Percentiles rank a stretch among this genome's conserved stretches.
These are phyloP conservation scores for Acronicta aceris DNA, from an alignment of 2,888 invertebrate species.

Conservation along the genomic window DNA sequence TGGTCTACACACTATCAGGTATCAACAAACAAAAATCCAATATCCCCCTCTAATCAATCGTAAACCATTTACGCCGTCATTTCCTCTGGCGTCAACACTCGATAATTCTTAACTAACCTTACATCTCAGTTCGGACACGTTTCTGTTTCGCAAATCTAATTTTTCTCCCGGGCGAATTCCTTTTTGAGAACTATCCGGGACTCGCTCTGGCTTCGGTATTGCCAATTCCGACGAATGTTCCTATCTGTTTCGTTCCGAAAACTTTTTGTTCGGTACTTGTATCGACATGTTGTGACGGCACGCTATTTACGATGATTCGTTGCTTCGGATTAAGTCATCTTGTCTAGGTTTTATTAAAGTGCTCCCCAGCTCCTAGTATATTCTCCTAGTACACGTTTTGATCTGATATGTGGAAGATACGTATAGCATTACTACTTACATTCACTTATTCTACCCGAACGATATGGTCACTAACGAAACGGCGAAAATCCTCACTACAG, in stretches of 20 bases:
- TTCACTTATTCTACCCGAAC: too few relatives aligned
- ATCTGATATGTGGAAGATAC: too few relatives aligned
- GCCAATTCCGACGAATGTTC: slow-evolving; percentile 74
- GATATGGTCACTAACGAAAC: too few relatives aligned
- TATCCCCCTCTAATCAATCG: slow-evolving; percentile 50
- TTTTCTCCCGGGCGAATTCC: slow-evolving; percentile 79
- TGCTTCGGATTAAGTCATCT: slow-evolving; percentile 31
- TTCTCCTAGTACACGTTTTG: background rate
- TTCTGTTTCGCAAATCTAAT: slow-evolving; percentile 86
- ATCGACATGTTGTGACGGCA: slow-evolving; percentile 42
- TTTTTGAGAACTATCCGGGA: slow-evolving; percentile 80
- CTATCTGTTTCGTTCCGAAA: slow-evolving; percentile 52
- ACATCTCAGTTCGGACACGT: slow-evolving; percentile 73
- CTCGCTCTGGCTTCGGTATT: slow-evolving; percentile 72
- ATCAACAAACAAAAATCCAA: slow-evolving; percentile 39
- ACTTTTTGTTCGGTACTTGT: slow-evolving; percentile 53
- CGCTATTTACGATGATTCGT: slow-evolving; percentile 47
- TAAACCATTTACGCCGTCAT: slow-evolving; percentile 52
- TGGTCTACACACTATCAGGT: background rate
- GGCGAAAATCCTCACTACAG: too few relatives aligned
- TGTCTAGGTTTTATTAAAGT: background rate
- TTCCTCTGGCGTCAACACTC: slow-evolving; percentile 49
- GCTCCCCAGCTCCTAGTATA: background rate
- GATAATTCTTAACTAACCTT: slow-evolving; percentile 57
- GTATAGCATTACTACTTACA: too few relatives aligned